Evolutionary conservation across 2,797 vertebrate species (phyloP), one percentile per base, ranked within the genome.

Genomic region (Phoxinus dragarum): DNA sequence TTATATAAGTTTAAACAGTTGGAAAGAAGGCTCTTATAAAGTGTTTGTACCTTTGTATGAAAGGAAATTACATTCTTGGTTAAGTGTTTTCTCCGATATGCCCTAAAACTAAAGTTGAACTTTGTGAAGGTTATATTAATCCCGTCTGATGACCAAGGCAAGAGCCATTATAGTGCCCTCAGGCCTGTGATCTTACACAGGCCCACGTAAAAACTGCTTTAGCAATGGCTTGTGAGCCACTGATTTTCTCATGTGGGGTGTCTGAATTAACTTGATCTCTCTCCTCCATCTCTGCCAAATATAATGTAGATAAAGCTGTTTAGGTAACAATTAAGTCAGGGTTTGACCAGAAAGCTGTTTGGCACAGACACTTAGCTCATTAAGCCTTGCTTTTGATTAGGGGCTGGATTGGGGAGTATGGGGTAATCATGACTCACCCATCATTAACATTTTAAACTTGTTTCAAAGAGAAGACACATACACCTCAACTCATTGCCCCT

Each of bases 41-140:
- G 34, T 72, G 68, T 74, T 68, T 84, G 34, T 68, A 42, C 74
- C 27, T 67, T 77, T 38, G n/a, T 77, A 23, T 84, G 52, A 78
- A 78, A 73, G 69, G 56, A 84, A 89, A 80, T 83, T 36, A 79
- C 49, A 86, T 40, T 19, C 54, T 71, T 72, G 69, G 23, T 77
- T 81, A 68, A 76, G 72, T 36, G 64, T 49, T 27, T 1, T 27
- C 27, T 40, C 56, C n/a, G 34, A 66, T 86, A 87, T 80, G 81
- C 78, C 84, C 82, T 90, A 86, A 88, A 88, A 86, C 87, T 64
- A 79, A 80, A 69, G 61, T 84, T 88, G 81, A 88, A 87, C 86
- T 90, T 86, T 87, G 56, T 75, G 74, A 88, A 84, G 86, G 86
- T 87, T 90, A 78, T 76, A 86, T 86, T 90, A 84, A 87, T 82